Base-by-base conservation (phyloP, 1,140 invertebrate genomes). In the Orchesella cincta region DNA sequence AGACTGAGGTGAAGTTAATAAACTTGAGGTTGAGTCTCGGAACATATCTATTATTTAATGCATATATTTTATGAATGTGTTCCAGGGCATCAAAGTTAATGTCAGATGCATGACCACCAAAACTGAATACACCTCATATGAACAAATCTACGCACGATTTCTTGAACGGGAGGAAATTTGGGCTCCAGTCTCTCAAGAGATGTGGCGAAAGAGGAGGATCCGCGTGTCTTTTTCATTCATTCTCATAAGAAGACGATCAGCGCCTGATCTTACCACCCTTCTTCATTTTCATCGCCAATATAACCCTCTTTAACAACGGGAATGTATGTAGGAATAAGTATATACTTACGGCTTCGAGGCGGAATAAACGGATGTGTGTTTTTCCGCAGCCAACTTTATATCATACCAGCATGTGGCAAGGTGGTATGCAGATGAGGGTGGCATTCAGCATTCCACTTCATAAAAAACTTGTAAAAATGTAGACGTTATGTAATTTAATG, bases 391-490 rank as follows among this genome's bases (percentile, higher is more conserved):
- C 23, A 57, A 12, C 2, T 67, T 29, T 67, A 14, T 31, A 16
- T 67, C 26, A 67, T 67, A 67, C 12, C 62, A 67, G 62, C 62
- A 67, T 67, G 62, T 67, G 62, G 62, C 31, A 33, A 31, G 62
- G 62, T 67, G 62, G 62, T 67, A 67, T 67, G 62, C 62, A 67
- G 62, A 67, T 67, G 62, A 67, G 62, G 62, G 62, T 67, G 62
- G 62, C 31, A 67, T 67, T 67, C 28, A 67, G 33, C 62, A 67
- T 67, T 67, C 62, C 62, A 67, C 62, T 67, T 67, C 62, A 67
- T 67, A 67, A 67, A 67, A 67, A 67, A 29, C 62, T 67, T 67
- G 62, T 67, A 67, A 67, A 67, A 67, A 67, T 67, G 62, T 67
- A 67, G 26, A 67, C 62, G 62, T 67, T 67, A 33, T 67, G 62